Evolutionary conservation across 2,888 invertebrate genomes (phyloP).

Genomic region (Papilio elwesi): DNA sequence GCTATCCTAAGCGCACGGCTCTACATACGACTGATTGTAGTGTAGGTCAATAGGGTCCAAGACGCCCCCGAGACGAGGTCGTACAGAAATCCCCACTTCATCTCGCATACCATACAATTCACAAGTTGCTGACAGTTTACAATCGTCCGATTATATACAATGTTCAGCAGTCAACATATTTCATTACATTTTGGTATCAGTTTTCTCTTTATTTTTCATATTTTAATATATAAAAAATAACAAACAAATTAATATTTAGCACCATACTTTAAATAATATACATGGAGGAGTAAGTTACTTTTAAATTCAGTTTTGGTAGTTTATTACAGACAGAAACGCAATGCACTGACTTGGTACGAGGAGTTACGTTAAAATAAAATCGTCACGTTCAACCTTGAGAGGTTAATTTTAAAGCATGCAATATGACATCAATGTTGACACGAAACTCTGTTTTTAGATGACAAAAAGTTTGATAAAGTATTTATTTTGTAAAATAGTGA

Average conservation of each 20-base stretch:
- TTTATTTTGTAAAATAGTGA: background rate
- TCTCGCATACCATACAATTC: too few relatives aligned
- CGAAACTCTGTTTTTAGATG: background rate
- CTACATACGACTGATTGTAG: too few relatives aligned
- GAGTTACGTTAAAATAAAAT: constrained; percentile 8
- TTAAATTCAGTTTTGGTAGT: background rate
- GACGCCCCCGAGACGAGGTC: too few relatives aligned
- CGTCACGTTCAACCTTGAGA: background rate
- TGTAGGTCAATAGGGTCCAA: too few relatives aligned
- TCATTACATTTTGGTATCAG: too few relatives aligned
- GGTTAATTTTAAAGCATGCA: background rate
- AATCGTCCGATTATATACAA: too few relatives aligned
- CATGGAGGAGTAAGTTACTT: background rate
- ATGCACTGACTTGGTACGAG: background rate
- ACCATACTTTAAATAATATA: background rate
- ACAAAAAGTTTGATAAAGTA: background rate
- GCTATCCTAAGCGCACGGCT: too few relatives aligned
- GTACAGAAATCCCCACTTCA: too few relatives aligned
- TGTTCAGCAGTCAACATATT: too few relatives aligned
- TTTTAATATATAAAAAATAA: background rate
- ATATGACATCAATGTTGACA: background rate
- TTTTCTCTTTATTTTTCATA: background rate
- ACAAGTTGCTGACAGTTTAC: too few relatives aligned
- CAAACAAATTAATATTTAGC: background rate
- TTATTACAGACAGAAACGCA: constrained; percentile 4